Evolutionary conservation across 2,113 vertebrate genomes (phyloP).

Genomic region (Antennarius striatus): DNA sequence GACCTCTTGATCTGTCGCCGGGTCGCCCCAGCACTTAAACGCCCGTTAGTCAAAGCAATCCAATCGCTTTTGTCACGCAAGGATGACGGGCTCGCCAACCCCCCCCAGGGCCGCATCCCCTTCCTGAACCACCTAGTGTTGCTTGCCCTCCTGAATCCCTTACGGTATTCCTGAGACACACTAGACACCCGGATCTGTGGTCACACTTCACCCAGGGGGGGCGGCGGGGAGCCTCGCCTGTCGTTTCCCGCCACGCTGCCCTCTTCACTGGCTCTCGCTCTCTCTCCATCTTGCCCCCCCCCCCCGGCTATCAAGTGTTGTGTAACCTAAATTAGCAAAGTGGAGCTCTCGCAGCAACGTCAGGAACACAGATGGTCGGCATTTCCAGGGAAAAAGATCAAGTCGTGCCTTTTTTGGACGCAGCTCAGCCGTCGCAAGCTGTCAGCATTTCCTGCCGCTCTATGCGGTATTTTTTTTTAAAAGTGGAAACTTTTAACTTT

Average conservation of each 20-base stretch:
- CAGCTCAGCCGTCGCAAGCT: not conserved
- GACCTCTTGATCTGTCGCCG: conserved; percentile 80
- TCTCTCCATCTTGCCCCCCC: conserved; percentile 62
- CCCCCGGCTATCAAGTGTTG: conserved; percentile 63
- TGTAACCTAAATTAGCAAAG: conserved; percentile 15
- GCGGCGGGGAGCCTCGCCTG: too few species aligned
- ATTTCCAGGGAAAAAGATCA: conserved; percentile 21
- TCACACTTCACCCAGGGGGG: conserved; percentile 7
- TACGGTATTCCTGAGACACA: conserved; percentile 20
- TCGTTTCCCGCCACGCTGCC: too few species aligned
- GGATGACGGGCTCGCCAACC: conserved; percentile 63
- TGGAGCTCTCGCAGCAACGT: conserved; percentile 13
- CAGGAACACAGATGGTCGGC: conserved; percentile 1
- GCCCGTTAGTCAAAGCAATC: conserved; percentile 81
- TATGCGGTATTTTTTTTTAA: not conserved
- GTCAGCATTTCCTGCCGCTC: conserved; percentile 13
- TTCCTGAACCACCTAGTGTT: conserved; percentile 4
- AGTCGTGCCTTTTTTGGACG: too few species aligned
- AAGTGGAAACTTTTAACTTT: too few species aligned
- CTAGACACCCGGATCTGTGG: conserved; percentile 29
- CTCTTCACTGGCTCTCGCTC: not conserved
- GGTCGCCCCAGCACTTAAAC: conserved; percentile 80
- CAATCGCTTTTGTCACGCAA: conserved; percentile 84
- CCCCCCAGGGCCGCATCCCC: not conserved
- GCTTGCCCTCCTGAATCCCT: conserved; percentile 12